Evolutionary conservation across 2,888 invertebrate genomes (phyloP), one percentile per base, ranked within the genome.

Genomic region (Cantharis rufa): DNA sequence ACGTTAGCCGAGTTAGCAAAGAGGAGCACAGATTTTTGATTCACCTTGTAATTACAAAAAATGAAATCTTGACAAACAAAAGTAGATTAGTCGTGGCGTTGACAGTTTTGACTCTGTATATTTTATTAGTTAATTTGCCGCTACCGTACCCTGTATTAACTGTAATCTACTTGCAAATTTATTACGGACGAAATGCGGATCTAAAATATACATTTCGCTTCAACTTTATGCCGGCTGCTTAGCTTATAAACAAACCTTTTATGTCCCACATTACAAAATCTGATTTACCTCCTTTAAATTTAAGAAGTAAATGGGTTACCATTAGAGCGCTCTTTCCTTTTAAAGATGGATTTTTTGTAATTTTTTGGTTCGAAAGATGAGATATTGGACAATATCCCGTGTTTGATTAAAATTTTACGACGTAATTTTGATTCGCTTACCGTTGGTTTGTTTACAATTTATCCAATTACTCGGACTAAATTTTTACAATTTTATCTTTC

Each of bases 81-180:
- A 66, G 11, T 24, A 73, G 77, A 78, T 80, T 81, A 75, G 81
- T 81, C 80, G 80, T 75, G 32, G 78, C 77, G 84, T 80, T 82
- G 84, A 84, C 84, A 84, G 83, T 81, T 81, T 81, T 80, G 79
- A 80, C 82, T 81, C 82, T 84, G 83, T 84, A 85, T 84, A 85
- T 84, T 85, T 85, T 85, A 84, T 85, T 85, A 85, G 84, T 85
- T 85, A 84, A 85, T 85, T 84, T 85, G 84, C 84, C 84, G 83
- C 84, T 83, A 84, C 83, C 83, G 82, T 82, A 82, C 82, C 79
- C 83, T 81, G 84, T 83, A 85, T 85, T 84, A 84, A 83, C 82
- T 83, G 82, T 85, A 85, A 85, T 85, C 83, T 84, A 85, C 84
- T 84, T 84, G 85, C 84, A 85, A 84, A 85, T 85, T 85, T 85